Evolutionary conservation across 2,797 vertebrate genomes (phyloP), one percentile per base, ranked within the genome.

Genomic region (Thaleichthys pacificus): DNA sequence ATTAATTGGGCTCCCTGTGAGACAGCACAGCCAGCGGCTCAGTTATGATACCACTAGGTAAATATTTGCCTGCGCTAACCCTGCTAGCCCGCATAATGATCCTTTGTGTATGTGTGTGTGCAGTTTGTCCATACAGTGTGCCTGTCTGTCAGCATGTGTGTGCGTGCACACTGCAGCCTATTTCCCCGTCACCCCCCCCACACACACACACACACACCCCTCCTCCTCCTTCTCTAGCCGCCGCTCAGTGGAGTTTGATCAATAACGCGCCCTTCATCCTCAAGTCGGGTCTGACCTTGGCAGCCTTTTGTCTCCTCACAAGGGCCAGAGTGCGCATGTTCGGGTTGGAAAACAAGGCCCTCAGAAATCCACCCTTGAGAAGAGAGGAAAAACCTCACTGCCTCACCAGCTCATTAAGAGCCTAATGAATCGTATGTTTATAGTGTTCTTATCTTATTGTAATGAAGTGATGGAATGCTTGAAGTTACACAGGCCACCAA

Each of bases 221-320:
- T 51, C 84, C 88, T 8, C 42, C 3, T 42, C 42, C 11, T 47
- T 2, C 82, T 89, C 88, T 86, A 87, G 90, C 91, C 90, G 88
- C 90, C 86, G 90, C 89, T 85, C 86, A 56, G 82, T 85, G 76
- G 89, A 88, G 88, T 92, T 92, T 93, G 93, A 94, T 94, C 93
- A 94, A 94, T 94, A 94, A 91, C 71, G 79, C 78, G 93, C 93
- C 93, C 93, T 94, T 94, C 92, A 90, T 91, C 89, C 89, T 91
- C 88, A 87, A 91, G 89, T 91, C 90, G 82, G 88, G 81, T 77
- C 89, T 92, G 93, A 94, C 93, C 93, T 94, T 94, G 93, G 88
- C 91, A 93, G 92, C 90, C 92, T 93, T 93, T 93, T 93, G 91
- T 93, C 92, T 93, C 90, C 90, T 90, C 89, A 82, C 90, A 87